Evolutionary conservation across 2,113 vertebrate species (phyloP).

Genomic region (Tinamus guttatus): DNA sequence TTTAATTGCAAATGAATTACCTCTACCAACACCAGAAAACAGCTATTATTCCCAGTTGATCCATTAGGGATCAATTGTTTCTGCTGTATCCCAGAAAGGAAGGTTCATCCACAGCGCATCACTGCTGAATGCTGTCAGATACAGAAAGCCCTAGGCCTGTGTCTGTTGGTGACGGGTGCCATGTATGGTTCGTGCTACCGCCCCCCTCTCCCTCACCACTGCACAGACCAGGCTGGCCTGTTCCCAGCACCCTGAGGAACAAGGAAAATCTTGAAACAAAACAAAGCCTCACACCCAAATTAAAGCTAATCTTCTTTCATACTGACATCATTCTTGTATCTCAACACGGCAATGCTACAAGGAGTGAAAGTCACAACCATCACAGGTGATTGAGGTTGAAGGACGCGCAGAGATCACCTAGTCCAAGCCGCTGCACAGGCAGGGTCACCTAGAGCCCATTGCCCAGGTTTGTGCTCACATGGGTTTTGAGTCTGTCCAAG

Average conservation of each 20-base stretch:
- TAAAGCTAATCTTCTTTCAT: neutral
- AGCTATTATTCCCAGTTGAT: neutral
- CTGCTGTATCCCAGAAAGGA: neutral
- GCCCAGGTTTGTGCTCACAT: too few relatives aligned
- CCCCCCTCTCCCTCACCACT: rapidly evolving
- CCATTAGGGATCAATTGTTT: neutral
- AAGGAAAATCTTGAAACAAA: neutral
- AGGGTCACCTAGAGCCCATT: too few relatives aligned
- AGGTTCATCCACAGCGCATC: neutral
- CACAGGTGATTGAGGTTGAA: too few relatives aligned
- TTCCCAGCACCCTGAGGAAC: neutral
- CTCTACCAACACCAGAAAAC: neutral
- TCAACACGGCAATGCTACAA: neutral
- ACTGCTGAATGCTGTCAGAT: neutral
- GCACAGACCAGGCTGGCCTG: rapidly evolving
- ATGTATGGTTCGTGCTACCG: neutral
- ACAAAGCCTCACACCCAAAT: neutral
- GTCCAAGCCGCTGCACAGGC: too few relatives aligned
- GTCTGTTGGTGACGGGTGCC: neutral
- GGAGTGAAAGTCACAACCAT: too few relatives aligned
- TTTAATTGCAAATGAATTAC: neutral
- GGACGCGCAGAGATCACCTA: too few relatives aligned
- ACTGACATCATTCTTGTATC: neutral
- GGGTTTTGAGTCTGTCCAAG: too few relatives aligned
- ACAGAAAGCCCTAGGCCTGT: neutral